These are phyloP conservation scores for Mamestra configurata DNA, from an alignment of 1,140 invertebrate genomes.

Conservation along the genomic window DNA sequence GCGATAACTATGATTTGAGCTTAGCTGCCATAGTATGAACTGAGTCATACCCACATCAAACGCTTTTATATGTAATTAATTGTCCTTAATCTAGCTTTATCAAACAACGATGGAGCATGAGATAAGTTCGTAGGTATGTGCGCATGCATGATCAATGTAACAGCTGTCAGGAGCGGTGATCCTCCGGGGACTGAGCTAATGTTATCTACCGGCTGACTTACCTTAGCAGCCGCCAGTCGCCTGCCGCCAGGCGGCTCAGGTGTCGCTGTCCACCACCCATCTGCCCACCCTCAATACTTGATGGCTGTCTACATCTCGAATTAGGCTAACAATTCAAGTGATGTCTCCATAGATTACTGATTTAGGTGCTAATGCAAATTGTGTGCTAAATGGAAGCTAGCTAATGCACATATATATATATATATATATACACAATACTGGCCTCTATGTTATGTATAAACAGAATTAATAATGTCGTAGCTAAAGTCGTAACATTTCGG, in stretches of 20 bases:
- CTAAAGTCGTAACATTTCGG: conserved; percentile 21
- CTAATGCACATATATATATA: conserved; percentile 18
- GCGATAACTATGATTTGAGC: conserved; percentile 3
- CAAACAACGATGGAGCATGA: neutral
- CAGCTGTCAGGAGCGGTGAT: conserved; percentile 6
- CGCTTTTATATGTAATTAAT: neutral
- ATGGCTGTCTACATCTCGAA: conserved; percentile 72
- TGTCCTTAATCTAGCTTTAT: no score
- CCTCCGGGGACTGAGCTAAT: conserved; percentile 64
- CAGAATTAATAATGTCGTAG: conserved; percentile 16
- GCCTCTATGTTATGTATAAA: conserved; percentile 30
- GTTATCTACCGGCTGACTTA: conserved; percentile 59
- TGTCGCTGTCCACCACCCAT: conserved; percentile 21
- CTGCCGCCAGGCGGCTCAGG: neutral
- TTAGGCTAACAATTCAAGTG: conserved; percentile 66
- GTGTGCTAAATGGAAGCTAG: conserved; percentile 28
- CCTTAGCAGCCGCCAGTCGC: neutral
- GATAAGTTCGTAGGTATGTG: neutral
- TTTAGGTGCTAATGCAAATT: conserved; percentile 55
- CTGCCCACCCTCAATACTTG: conserved; percentile 72
- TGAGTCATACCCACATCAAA: neutral
- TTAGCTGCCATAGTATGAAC: neutral
- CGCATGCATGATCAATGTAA: conserved; percentile 29
- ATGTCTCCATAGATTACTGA: conserved; percentile 59
- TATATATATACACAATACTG: neutral